phyloP scores from a whole-genome alignment of 2,888 invertebrate genomes.

The Oligia latruncula region DNA sequence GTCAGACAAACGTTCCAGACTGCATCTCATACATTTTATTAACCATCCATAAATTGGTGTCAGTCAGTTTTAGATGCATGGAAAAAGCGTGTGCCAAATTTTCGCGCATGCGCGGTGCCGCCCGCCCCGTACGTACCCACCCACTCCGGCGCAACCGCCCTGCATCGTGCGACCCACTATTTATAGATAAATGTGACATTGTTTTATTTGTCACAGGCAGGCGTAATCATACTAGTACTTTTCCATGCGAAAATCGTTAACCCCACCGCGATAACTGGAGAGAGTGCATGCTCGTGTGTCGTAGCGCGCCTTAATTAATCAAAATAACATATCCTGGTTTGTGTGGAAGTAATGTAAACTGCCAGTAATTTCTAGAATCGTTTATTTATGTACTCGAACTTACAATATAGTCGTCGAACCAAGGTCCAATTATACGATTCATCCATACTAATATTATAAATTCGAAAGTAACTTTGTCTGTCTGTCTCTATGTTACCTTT shows the following conservation, averaged over 20 bases:
- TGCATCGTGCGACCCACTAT: conserved; percentile 79
- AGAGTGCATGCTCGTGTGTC: conserved; percentile 69
- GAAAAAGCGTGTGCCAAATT: conserved; percentile 83
- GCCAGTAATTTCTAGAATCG: conserved; percentile 16
- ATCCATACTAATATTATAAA: no score
- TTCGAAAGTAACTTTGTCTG: no score
- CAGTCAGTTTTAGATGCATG: conserved; percentile 79
- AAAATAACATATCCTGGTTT: conserved; percentile 48
- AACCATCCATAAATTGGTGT: conserved; percentile 74
- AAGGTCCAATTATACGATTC: conserved; percentile 23
- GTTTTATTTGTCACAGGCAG: conserved; percentile 79
- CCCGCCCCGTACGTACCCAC: conserved; percentile 65
- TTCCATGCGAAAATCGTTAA: conserved; percentile 88
- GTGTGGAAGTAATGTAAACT: conserved; percentile 9
- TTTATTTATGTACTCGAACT: conserved; percentile 18
- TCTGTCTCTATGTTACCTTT: no score
- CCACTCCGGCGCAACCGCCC: conserved; percentile 71
- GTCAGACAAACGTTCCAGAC: conserved; percentile 48
- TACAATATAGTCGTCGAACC: background rate
- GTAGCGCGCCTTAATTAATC: conserved; percentile 48
- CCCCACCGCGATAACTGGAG: conserved; percentile 80
- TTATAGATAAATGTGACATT: conserved; percentile 86
- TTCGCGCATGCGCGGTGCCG: conserved; percentile 70
- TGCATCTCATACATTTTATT: conserved; percentile 63
- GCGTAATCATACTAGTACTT: conserved; percentile 82